These are phyloP conservation scores for Lacanobia wlatinum DNA, from an alignment of 2,888 invertebrate genomes.

Conservation along the genomic window DNA sequence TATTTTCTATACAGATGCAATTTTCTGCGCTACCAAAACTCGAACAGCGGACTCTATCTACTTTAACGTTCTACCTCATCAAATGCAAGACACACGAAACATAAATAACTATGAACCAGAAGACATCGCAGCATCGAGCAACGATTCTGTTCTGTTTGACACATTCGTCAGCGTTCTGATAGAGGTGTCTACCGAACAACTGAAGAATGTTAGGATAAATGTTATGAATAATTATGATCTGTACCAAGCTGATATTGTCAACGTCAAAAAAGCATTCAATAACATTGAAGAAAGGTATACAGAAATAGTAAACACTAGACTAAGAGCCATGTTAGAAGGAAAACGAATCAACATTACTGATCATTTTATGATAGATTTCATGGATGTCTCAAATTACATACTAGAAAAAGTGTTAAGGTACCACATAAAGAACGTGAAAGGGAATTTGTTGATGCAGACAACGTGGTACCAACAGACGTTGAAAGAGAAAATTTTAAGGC, in stretches of 20 bases:
- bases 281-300: slow-evolving; percentile 66
- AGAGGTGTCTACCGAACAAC: slow-evolving; percentile 63
- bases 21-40: slow-evolving; percentile 23
- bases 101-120: slow-evolving; percentile 26
- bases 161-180: slow-evolving; percentile 60
- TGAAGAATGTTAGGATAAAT: slow-evolving; percentile 64
- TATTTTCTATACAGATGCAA: slow-evolving; percentile 42
- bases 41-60: slow-evolving; percentile 26
- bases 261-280: slow-evolving; percentile 67
- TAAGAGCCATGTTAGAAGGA: slow-evolving; percentile 62
- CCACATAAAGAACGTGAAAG: slow-evolving; percentile 66
- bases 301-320: slow-evolving; percentile 65
- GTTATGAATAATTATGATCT: slow-evolving; percentile 70
- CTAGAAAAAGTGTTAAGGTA: slow-evolving; percentile 68
- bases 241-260: slow-evolving; percentile 48
- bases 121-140: slow-evolving; percentile 1
- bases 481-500: slow-evolving; percentile 73
- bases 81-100: slow-evolving; percentile 9
- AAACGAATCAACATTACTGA: slow-evolving; percentile 64
- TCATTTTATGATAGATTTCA: slow-evolving; percentile 73
- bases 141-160: slow-evolving; percentile 51
- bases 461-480: slow-evolving; percentile 69
- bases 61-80: slow-evolving; percentile 35
- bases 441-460: slow-evolving; percentile 56
- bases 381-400: slow-evolving; percentile 74